phyloP scores from a whole-genome alignment of 2,113 vertebrate genomes.

The Spermophilus dauricus region DNA sequence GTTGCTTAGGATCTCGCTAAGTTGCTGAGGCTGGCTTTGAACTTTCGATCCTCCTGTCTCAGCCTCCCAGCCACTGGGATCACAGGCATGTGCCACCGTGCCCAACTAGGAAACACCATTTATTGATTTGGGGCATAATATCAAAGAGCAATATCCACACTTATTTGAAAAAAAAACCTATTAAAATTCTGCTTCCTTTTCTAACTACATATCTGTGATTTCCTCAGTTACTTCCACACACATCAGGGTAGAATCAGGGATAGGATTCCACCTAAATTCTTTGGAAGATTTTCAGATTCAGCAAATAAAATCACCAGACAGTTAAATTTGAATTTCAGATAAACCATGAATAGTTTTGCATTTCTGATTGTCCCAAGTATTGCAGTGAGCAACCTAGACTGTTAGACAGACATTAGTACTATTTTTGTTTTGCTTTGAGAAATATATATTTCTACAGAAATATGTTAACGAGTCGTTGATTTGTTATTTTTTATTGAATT shows the following conservation, averaged over 20 bases:
- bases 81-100: too few relatives aligned
- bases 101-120: not conserved
- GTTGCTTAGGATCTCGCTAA: too few relatives aligned
- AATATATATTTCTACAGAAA: not conserved
- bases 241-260: not conserved
- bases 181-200: not conserved
- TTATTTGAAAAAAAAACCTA: not conserved
- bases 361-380: not conserved
- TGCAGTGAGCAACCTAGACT: not conserved
- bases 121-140: not conserved
- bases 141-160: too few relatives aligned
- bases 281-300: not conserved
- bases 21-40: too few relatives aligned
- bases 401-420: not conserved
- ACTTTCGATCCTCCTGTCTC: too few relatives aligned
- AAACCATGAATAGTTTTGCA: too few relatives aligned
- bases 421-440: not conserved
- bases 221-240: too few relatives aligned
- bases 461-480: not conserved
- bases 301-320: not conserved
- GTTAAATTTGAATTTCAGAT: not conserved
- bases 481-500: not conserved
- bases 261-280: not conserved
- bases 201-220: fast-evolving
- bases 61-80: too few relatives aligned